Percentiles rank a stretch among this genome's conserved stretches.
Evolutionary conservation across 2,113 vertebrate species (phyloP).

Genomic region (Larimichthys crocea): DNA sequence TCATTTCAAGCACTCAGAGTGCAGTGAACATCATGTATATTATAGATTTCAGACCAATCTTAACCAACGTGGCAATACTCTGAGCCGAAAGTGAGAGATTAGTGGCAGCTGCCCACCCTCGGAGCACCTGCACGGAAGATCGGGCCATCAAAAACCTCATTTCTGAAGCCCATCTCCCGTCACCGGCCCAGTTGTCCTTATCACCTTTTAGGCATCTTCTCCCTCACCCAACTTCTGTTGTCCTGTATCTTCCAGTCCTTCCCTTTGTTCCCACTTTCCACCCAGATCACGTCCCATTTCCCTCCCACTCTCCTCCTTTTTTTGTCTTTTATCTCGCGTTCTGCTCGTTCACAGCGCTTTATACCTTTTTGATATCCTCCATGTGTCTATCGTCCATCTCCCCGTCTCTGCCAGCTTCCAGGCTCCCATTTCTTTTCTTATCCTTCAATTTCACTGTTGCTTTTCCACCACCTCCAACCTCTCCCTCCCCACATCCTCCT

Average conservation of each 20-base stretch:
- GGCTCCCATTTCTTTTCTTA: constrained; percentile 62
- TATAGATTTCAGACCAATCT: neutral
- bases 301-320: constrained; percentile 36
- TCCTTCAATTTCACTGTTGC: constrained; percentile 64
- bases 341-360: constrained; percentile 41
- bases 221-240: constrained; percentile 16
- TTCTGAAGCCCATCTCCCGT: constrained; percentile 25
- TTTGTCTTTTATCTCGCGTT: constrained; percentile 50
- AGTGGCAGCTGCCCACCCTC: constrained; percentile 15
- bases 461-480: constrained; percentile 3
- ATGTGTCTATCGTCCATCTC: constrained; percentile 52
- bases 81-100: constrained; percentile 18
- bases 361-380: constrained; percentile 59
- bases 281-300: constrained; percentile 39
- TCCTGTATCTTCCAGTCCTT: neutral
- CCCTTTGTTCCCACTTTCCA: constrained; percentile 35
- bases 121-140: neutral
- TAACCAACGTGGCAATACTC: neutral
- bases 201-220: constrained; percentile 44
- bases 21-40: neutral
- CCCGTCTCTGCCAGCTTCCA: constrained; percentile 38
- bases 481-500: constrained; percentile 15
- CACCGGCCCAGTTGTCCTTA: constrained; percentile 17
- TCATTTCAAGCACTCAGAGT: constrained; percentile 1
- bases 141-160: constrained; percentile 48